These are phyloP conservation scores for Acrocera orbiculus DNA, from an alignment of 2,888 invertebrate species.

Conservation along the genomic window DNA sequence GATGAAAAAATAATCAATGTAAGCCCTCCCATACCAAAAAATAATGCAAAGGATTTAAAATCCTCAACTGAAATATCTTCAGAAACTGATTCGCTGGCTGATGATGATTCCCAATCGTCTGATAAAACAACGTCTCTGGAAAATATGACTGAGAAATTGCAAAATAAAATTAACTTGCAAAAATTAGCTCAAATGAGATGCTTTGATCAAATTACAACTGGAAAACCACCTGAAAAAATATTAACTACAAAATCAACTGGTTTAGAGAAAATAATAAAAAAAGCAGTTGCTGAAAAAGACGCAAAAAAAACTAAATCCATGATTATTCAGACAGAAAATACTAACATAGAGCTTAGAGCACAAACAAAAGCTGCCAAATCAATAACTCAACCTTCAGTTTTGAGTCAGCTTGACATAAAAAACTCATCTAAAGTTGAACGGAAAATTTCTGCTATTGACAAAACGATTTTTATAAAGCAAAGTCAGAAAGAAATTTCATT, in stretches of 20 bases:
- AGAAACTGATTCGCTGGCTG: slow-evolving; percentile 27
- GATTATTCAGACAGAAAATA: too few species aligned
- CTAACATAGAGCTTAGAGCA: not conserved
- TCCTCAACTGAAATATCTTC: slow-evolving; percentile 26
- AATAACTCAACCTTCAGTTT: slow-evolving; percentile 1
- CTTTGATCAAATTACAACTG: slow-evolving; percentile 6
- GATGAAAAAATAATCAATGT: slow-evolving; percentile 13
- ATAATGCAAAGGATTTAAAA: slow-evolving; percentile 15
- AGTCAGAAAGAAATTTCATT: slow-evolving; percentile 5
- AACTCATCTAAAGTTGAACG: slow-evolving; percentile 20
- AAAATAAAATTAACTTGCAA: slow-evolving; percentile 20
- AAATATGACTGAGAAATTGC: slow-evolving; percentile 21
- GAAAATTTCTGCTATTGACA: slow-evolving; percentile 13
- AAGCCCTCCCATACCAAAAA: slow-evolving; percentile 2
- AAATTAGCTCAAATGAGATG: slow-evolving; percentile 16
- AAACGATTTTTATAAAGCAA: not conserved
- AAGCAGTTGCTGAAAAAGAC: slow-evolving; percentile 20
- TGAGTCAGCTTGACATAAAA: not conserved
- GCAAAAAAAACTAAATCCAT: too few species aligned
- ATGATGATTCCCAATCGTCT: slow-evolving; percentile 30
- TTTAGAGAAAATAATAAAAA: slow-evolving; percentile 22
- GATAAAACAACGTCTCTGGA: slow-evolving; percentile 24
- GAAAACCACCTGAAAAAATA: slow-evolving; percentile 12
- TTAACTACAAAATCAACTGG: slow-evolving; percentile 14
- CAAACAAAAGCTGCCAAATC: not conserved